Base-by-base conservation (phyloP, 1,140 invertebrate species). In the Eufriesea mexicana region DNA sequence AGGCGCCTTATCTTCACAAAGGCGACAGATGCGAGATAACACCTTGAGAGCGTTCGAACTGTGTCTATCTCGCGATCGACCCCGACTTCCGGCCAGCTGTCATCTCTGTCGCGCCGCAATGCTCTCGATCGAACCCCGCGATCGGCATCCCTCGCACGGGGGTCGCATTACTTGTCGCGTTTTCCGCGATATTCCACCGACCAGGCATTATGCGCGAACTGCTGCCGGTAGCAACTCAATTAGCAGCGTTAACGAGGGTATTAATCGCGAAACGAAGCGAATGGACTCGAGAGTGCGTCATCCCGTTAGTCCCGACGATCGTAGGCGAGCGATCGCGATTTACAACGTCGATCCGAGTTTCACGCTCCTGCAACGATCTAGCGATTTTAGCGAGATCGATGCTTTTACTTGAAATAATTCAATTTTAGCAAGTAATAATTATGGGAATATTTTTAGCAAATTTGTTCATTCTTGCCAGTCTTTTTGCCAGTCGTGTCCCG, bases 11-110 rank as follows among this genome's bases (percentile, higher is more conserved):
- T 28, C 23, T 18, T 14, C 9, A 20, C 25, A 47, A 16, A 28
- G 61, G 74, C 7, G 64, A 49, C 28, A 66, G 61, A 66, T 51
- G 59, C 74, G 23, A 51, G 61, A 35, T 76, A 76, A 51, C 35
- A 12, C 18, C 0, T 18, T 64, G 10, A 54, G 23, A 64, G 74
- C 59, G 25, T 23, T 72, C 35, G 49, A 54, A 55, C 25, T 16
- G n/a, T 18, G 25, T 54, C 23, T 23, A 9, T 20, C 23, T 10
- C 20, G 4, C 18, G 2, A 28, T 2, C 6, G 14, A 42, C 14
- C 8, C 14, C 2, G 35, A 25, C 25, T 61, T 49, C 0, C 20
- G 0, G 12, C 18, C 25, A 47, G 20, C 7, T 16, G 25, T 64
- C 73, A 23, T 76, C 20, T 51, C 28, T 8, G 16, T 49, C 42